phyloP scores from a whole-genome alignment of 2,888 invertebrate species.

The Lasiommata megera region DNA sequence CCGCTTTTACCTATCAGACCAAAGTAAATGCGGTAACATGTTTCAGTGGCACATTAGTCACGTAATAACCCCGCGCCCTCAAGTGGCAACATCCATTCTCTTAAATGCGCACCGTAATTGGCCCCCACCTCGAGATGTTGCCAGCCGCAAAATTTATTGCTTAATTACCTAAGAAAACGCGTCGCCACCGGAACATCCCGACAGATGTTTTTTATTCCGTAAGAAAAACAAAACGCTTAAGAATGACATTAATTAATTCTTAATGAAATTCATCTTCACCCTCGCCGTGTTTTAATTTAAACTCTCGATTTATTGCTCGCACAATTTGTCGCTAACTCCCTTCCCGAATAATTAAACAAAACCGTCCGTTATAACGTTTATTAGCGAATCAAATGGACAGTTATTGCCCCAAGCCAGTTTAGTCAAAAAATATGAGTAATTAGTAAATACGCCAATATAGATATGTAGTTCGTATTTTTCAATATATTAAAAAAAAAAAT shows the following conservation, averaged over 20 bases:
- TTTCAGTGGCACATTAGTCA: constrained; percentile 23
- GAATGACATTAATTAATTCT: constrained; percentile 82
- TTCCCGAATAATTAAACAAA: constrained; percentile 38
- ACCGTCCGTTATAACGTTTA: constrained; percentile 69
- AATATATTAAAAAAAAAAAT: constrained; percentile 21
- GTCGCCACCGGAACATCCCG: constrained; percentile 61
- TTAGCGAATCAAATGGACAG: constrained; percentile 61
- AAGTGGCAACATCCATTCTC: constrained; percentile 72
- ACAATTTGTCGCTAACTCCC: constrained; percentile 72
- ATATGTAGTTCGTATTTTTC: constrained; percentile 23
- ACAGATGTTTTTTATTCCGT: constrained; percentile 80
- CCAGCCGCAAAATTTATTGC: constrained; percentile 80
- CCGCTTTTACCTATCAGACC: not conserved
- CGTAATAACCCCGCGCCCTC: constrained; percentile 42
- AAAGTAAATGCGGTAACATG: not conserved
- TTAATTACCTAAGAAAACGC: constrained; percentile 81
- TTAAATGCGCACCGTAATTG: constrained; percentile 72
- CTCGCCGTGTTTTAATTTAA: constrained; percentile 76
- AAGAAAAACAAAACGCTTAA: constrained; percentile 79
- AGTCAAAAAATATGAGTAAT: not conserved
- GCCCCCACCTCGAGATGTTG: constrained; percentile 75
- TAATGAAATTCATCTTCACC: constrained; percentile 82
- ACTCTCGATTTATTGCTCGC: constrained; percentile 76
- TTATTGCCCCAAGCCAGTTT: constrained; percentile 21
- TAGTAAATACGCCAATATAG: constrained; percentile 9